A percentile compares a stretch with the other conserved stretches of the same genome.
These are phyloP conservation scores for Camptogramma bilineatum DNA, from an alignment of 2,888 invertebrate genomes.

Conservation along the genomic window DNA sequence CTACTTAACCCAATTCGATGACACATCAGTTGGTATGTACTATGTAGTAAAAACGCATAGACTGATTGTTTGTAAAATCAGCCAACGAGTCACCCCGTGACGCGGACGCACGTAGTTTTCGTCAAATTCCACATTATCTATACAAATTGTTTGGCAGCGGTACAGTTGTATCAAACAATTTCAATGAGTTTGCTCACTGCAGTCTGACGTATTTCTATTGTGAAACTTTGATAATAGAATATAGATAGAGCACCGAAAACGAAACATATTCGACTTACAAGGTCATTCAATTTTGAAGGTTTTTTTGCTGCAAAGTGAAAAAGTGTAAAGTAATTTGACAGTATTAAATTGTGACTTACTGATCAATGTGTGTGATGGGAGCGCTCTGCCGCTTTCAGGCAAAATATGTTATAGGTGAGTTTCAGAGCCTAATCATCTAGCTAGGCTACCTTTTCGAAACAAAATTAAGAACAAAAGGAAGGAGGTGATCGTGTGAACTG, in stretches of 20 bases:
- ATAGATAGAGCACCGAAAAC: background rate
- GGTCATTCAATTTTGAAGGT: background rate
- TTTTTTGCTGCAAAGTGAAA: background rate
- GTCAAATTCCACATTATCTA: conserved; percentile 19
- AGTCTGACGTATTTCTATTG: conserved; percentile 14
- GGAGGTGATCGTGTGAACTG: background rate
- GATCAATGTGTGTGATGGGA: conserved; percentile 78
- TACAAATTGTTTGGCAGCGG: conserved; percentile 26
- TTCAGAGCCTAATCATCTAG: background rate
- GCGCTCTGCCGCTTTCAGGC: conserved; percentile 80
- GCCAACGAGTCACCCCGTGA: conserved; percentile 26
- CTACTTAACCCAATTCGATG: conserved; percentile 29
- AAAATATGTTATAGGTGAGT: conserved; percentile 78
- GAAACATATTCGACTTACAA: background rate
- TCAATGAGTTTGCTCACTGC: conserved; percentile 13
- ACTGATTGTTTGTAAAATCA: conserved; percentile 18
- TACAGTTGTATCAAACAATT: conserved; percentile 18
- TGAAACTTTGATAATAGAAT: background rate
- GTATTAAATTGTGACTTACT: background rate
- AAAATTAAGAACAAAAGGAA: background rate
- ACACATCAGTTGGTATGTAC: conserved; percentile 5
- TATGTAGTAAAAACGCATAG: conserved; percentile 32
- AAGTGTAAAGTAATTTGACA: conserved; percentile 16
- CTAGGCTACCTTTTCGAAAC: background rate
- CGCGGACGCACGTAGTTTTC: conserved; percentile 21